Base-by-base conservation (phyloP, 64 coral and sea anemone genomes). In the Orbicella faveolata region DNA sequence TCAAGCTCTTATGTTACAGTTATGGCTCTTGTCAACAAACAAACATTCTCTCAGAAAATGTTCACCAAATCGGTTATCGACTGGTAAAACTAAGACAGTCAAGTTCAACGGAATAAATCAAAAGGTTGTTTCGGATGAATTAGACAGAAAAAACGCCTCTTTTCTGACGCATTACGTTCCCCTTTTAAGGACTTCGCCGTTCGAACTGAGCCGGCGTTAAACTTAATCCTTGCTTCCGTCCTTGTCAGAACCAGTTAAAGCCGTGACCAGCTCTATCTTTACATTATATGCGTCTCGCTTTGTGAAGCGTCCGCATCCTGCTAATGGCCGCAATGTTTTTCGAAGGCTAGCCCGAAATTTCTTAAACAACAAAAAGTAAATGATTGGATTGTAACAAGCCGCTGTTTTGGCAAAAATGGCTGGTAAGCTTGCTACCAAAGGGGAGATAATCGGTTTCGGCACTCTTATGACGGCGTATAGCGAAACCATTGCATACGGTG, bases 331-430 rank as follows among this genome's bases (percentile, higher is more conserved):
- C 18, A 85, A 5, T 14, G 37, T 52, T 15, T 73, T 20, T 72
- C 35, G 20, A 7, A 85, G 44, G 37, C 82, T 85, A 4, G 13
- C 19, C 14, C 82, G 20, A 18, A 85, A 85, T 85, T 70, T 85
- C n/a, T 53, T 70, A 52, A 85, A 85, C 82, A 72, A 9, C 9
- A 85, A 19, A 16, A 85, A 85, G 23, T 85, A 85, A 85, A 85
- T 85, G 25, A 85, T 13, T 52, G 82, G 82, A 52, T 85, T 85
- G 26, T 48, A 85, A 52, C 82, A 85, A 20, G 82, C 9, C 1
- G 82, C 36, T 16, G 82, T 52, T 65, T 85, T 85, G 25, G 82
- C 82, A 72, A 85, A 73, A 3, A 85, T 0, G 6, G 82, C 82
- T 0, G 82, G 82, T 54, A 85, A 16, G 23, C 19, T 70, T 21